Evolutionary conservation across 2,888 invertebrate species (phyloP).

Genomic region (Sesia bembeciformis): DNA sequence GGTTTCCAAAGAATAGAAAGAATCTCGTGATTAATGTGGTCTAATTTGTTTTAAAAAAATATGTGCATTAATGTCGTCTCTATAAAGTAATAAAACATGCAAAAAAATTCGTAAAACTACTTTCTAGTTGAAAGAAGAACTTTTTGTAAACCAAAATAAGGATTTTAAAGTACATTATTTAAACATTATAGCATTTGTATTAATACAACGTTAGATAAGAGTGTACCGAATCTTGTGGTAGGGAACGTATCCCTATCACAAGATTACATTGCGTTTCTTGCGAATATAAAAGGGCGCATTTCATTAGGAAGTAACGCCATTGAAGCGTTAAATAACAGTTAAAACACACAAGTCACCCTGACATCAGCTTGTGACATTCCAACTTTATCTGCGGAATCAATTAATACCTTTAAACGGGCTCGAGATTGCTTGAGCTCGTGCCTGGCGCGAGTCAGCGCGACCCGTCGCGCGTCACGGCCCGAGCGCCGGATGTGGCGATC

Average conservation of each 20-base stretch:
- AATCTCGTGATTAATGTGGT: conserved; percentile 20
- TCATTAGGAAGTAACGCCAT: too few species aligned
- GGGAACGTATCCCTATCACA: too few species aligned
- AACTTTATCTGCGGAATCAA: conserved; percentile 54
- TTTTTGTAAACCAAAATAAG: too few species aligned
- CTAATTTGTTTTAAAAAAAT: conserved; percentile 13
- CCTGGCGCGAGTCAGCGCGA: conserved; percentile 1
- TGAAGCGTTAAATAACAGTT: background rate
- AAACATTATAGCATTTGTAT: too few species aligned
- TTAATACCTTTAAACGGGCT: conserved; percentile 32
- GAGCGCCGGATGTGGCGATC: conserved; percentile 45
- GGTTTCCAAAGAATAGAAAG: conserved; percentile 32
- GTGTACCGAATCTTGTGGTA: too few species aligned
- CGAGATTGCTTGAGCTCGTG: conserved; percentile 2
- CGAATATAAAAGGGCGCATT: too few species aligned
- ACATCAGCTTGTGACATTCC: conserved; percentile 38
- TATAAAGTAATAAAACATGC: too few species aligned
- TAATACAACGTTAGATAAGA: too few species aligned
- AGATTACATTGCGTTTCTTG: too few species aligned
- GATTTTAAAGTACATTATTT: too few species aligned
- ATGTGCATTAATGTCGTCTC: background rate
- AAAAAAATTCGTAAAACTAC: too few species aligned
- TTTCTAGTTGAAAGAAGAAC: too few species aligned
- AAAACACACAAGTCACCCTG: conserved; percentile 28
- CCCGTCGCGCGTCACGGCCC: background rate